phyloP scores from a whole-genome alignment of 2,797 vertebrate species.

The Acanthornis magna region DNA sequence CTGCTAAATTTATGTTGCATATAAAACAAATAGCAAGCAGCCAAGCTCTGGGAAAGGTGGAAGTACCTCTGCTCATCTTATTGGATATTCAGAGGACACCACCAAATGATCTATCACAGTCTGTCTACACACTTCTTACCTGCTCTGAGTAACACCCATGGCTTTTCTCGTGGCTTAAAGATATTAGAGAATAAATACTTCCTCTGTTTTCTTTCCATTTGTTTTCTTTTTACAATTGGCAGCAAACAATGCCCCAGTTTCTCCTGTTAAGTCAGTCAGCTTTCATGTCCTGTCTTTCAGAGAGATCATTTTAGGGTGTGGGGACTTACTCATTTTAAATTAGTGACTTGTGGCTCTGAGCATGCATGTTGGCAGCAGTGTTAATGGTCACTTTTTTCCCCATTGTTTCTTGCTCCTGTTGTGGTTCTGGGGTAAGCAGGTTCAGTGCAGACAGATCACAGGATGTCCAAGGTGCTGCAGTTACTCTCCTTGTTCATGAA shows the following conservation, averaged over 20 bases:
- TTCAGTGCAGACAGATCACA: background rate
- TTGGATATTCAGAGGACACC: background rate
- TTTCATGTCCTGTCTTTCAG: background rate
- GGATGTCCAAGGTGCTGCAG: background rate
- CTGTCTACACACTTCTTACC: background rate
- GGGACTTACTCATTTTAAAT: background rate
- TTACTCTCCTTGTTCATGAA: background rate
- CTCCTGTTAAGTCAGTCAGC: background rate
- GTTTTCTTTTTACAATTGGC: background rate
- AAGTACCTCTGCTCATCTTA: background rate
- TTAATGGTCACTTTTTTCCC: background rate
- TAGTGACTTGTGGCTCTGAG: background rate
- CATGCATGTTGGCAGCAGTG: background rate
- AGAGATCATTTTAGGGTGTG: background rate
- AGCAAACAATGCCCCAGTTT: background rate
- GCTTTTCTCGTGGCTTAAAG: background rate
- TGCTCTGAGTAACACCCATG: background rate
- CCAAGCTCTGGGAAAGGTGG: background rate
- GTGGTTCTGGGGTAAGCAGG: background rate
- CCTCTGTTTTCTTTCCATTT: background rate
- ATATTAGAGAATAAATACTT: background rate
- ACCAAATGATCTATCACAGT: background rate
- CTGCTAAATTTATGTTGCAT: background rate
- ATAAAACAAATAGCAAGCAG: slow-evolving; percentile 4
- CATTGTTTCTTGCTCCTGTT: background rate